Evolutionary conservation across 2,113 vertebrate genomes (phyloP).

Genomic region (Pteronura brasiliensis): DNA sequence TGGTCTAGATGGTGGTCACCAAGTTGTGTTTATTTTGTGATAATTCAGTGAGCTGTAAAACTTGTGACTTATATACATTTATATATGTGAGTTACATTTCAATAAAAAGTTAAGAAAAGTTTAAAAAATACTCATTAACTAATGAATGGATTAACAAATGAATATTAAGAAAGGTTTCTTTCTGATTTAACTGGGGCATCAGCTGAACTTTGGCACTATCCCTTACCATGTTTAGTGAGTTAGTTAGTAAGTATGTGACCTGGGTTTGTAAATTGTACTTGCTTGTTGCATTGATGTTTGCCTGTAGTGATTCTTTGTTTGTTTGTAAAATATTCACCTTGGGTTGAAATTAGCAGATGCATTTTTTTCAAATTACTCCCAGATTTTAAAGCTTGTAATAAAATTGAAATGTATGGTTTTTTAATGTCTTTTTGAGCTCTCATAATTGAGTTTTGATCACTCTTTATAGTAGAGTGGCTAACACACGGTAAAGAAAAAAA

Average conservation of each 20-base stretch:
- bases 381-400: conserved; percentile 63
- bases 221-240: not conserved
- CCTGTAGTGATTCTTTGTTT: not conserved
- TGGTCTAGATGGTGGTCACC: not conserved
- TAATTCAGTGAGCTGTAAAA: not conserved
- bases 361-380: not conserved
- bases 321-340: not conserved
- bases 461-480: conserved; percentile 69
- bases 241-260: not conserved
- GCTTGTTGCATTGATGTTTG: not conserved
- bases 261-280: not conserved
- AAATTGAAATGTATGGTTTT: conserved; percentile 42
- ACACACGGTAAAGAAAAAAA: not conserved
- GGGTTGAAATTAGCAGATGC: not conserved
- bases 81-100: not conserved
- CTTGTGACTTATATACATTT: not conserved
- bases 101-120: not conserved
- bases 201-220: not conserved
- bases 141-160: not conserved
- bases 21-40: not conserved
- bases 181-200: not conserved
- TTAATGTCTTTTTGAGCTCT: conserved; percentile 50
- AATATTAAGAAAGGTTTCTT: not conserved
- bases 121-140: not conserved
- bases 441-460: conserved; percentile 51